These are phyloP conservation scores for Epinotia bilunana DNA, from an alignment of 2,888 invertebrate genomes.

Conservation along the genomic window DNA sequence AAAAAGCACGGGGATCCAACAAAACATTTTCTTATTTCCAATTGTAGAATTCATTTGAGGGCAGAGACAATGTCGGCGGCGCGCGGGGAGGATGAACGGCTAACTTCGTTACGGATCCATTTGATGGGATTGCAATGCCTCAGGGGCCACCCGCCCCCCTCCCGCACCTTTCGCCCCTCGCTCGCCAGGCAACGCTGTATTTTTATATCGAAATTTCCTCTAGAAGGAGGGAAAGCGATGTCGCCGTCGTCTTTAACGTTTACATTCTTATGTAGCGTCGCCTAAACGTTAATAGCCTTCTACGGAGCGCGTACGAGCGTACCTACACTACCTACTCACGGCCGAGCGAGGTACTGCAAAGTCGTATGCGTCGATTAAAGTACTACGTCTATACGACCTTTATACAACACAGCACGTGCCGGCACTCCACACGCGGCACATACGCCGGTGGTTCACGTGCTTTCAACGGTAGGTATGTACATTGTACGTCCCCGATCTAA, in stretches of 20 bases:
- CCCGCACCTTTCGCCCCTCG: conserved; percentile 58
- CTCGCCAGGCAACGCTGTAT: conserved; percentile 74
- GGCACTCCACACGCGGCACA: conserved; percentile 49
- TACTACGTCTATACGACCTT: conserved; percentile 1
- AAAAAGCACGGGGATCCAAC: conserved; percentile 82
- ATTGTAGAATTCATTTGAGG: conserved; percentile 85
- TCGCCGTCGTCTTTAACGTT: conserved; percentile 82
- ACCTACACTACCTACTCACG: conserved; percentile 45
- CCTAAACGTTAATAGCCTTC: conserved; percentile 82
- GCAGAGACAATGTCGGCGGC: conserved; percentile 84
- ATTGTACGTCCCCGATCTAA: conserved; percentile 71
- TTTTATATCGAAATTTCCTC: conserved; percentile 85
- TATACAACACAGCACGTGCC: conserved; percentile 21
- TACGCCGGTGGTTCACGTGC: conserved; percentile 68
- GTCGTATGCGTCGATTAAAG: conserved; percentile 9
- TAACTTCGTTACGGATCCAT: conserved; percentile 92
- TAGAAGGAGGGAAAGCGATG: conserved; percentile 75
- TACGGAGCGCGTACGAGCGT: conserved; percentile 66
- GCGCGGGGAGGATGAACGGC: conserved; percentile 85
- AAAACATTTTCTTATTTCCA: conserved; percentile 85
- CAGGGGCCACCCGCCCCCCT: conserved; percentile 75
- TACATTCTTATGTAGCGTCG: conserved; percentile 84
- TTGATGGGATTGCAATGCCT: conserved; percentile 89
- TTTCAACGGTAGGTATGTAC: conserved; percentile 73
- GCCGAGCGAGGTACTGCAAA: conserved; percentile 24